Evolutionary conservation across 2,888 invertebrate genomes (phyloP), one percentile per base, ranked within the genome.

Genomic region (Phrixothrix hirtus): DNA sequence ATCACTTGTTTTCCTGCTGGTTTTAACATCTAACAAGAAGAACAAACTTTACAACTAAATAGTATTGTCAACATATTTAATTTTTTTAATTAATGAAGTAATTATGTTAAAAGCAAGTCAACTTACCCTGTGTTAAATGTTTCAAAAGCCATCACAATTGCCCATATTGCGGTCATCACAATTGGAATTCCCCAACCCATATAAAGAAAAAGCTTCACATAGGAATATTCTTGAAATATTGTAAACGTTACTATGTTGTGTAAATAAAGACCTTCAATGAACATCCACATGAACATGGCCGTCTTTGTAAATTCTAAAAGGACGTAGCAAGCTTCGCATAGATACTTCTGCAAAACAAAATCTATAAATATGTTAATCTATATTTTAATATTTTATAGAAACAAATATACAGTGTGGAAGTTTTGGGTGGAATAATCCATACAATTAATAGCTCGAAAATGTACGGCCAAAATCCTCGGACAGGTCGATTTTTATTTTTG

Each of bases 251-350:
- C 86, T 73, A 92, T 85, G 57, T 86, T 89, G 74, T 95, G 90
- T 14, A 97, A 78, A 69, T 92, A 93, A 9, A 94, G 78, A 0
- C 95, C 96, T 73, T 97, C 96, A 42, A 95, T 88, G 66, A 96
- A 90, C 94, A 96, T 96, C 95, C 97, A 97, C 84, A 89, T 88
- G 69, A 95, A 96, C 84, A 92, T 92, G 1, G 91, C 89, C 0
- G 92, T 90, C 57, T 90, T 87, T 0, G 90, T 86, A 70, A 94
- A 96, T 70, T 97, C 97, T 59, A 96, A 75, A 1, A 93, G 73
- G 0, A 89, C 80, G 75, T 91, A 91, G 39, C 85, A 84, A 0
- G 82, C 78, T 70, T 92, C 89, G 69, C 95, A 95, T 0, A 95
- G 71, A 39, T 87, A 81, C 1, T 87, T 87, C 94, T 95, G 77